A percentile compares a stretch with the other conserved stretches of the same genome.
phyloP scores from a whole-genome alignment of 2,113 vertebrate species.

The Pelvicachromis taeniatus region DNA sequence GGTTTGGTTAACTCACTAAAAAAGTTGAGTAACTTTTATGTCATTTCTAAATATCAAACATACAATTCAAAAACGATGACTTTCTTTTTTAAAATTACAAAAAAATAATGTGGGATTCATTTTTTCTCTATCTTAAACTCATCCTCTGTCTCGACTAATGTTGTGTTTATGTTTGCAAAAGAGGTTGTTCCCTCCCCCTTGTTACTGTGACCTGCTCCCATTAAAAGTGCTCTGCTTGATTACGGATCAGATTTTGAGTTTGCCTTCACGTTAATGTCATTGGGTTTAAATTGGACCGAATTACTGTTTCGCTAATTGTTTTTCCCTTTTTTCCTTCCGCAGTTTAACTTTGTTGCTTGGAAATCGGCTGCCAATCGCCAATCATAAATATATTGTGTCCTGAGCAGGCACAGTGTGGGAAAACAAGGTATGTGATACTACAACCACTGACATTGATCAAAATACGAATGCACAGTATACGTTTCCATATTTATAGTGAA shows the following conservation, averaged over 20 bases:
- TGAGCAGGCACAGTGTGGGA: not conserved
- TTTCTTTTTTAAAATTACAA: not conserved
- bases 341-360: not conserved
- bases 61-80: not conserved
- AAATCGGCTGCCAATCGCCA: not conserved
- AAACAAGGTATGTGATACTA: not conserved
- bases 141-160: not conserved
- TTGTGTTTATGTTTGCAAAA: not conserved
- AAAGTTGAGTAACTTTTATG: no score
- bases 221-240: not conserved
- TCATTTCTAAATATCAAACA: not conserved
- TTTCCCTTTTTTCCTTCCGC: not conserved
- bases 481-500: not conserved
- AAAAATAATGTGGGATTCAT: not conserved
- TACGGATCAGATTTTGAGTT: not conserved
- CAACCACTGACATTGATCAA: not conserved
- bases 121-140: not conserved
- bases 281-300: not conserved
- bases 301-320: not conserved
- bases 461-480: not conserved
- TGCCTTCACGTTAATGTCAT: not conserved
- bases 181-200: not conserved
- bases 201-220: not conserved
- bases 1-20: no score
- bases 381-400: not conserved